Percentiles rank a stretch among this genome's conserved stretches.
Conservation (phyloP, 2,113 vertebrate species). For the Cebus imitator region DNA sequence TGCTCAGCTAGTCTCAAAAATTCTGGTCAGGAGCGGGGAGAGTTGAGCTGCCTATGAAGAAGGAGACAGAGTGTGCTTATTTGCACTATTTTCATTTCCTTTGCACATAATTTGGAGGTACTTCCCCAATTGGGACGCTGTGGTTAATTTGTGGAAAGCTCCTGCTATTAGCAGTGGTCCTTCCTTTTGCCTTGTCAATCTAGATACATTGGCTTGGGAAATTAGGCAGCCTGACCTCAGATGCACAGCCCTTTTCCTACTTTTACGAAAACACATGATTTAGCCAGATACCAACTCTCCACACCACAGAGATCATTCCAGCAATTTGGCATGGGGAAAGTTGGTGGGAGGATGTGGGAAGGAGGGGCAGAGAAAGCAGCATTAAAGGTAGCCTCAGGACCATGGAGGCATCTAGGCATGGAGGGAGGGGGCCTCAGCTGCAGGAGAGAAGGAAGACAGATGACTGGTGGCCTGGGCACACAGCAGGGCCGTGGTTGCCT, state of each 20-base stretch:
- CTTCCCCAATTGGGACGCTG: neutral
- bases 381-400: neutral
- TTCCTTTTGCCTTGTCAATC: neutral
- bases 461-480: no score
- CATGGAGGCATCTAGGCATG: neutral
- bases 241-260: neutral
- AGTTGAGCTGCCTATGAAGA: neutral
- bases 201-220: neutral
- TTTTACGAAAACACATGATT: neutral
- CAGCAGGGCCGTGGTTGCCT: neutral
- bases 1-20: neutral
- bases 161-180: neutral
- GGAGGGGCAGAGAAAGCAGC: neutral
- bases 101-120: neutral
- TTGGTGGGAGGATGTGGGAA: neutral
- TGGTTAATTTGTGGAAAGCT: neutral
- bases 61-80: neutral
- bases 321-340: neutral
- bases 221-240: neutral
- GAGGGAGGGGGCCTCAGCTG: neutral
- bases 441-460: neutral
- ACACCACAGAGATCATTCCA: neutral
- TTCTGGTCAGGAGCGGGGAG: neutral
- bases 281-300: neutral
- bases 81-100: neutral